Conservation (phyloP, 2,113 vertebrate species). For the Pterophyllum scalare region DNA sequence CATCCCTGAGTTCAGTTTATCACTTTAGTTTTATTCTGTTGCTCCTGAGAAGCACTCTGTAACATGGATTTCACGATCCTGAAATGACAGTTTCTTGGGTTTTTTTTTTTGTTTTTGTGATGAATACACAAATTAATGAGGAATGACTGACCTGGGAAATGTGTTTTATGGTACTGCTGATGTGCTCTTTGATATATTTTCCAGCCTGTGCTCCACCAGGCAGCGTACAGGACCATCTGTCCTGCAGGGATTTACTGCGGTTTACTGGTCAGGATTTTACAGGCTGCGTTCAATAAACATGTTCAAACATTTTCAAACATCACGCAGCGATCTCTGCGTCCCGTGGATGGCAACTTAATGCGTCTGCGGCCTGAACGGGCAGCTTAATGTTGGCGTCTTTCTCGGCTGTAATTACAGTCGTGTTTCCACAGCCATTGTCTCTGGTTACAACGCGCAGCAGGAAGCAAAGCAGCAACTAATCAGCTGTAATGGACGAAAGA, state of each 20-base stretch:
- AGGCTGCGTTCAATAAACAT: conserved; percentile 63
- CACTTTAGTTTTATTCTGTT: too few species aligned
- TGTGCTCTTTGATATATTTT: background rate
- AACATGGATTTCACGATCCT: too few species aligned
- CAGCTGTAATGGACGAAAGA: conserved; percentile 41
- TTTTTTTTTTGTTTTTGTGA: background rate
- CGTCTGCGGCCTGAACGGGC: background rate
- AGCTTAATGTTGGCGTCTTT: background rate
- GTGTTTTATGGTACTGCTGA: background rate
- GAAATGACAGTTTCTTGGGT: too few species aligned
- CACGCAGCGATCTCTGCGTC: background rate
- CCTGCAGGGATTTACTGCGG: conserved; percentile 50
- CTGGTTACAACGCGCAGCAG: conserved; percentile 41
- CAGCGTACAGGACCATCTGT: conserved; percentile 42
- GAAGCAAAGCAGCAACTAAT: conserved; percentile 45
- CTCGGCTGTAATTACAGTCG: conserved; percentile 31
- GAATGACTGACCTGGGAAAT: background rate
- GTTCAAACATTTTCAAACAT: conserved; percentile 46
- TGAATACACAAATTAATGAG: background rate
- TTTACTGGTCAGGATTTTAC: conserved; percentile 41
- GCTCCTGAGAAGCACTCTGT: too few species aligned
- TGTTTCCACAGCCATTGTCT: background rate
- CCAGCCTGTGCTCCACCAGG: background rate
- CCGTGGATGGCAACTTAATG: background rate
- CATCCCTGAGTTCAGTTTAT: too few species aligned